These are phyloP conservation scores for Meriones unguiculatus DNA, from an alignment of 2,113 vertebrate species.

Conservation along the genomic window DNA sequence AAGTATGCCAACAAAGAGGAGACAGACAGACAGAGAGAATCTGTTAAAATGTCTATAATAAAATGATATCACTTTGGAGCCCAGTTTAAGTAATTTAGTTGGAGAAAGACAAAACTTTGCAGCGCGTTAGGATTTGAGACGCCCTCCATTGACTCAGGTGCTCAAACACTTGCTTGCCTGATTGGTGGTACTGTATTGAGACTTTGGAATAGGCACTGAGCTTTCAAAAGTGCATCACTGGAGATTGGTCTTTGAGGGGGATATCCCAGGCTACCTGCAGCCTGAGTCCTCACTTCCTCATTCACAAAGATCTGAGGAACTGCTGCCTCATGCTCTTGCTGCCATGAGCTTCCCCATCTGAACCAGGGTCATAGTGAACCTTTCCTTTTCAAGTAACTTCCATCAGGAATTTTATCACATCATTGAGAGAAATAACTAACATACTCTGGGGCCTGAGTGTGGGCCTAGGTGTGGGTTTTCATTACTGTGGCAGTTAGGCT, in stretches of 20 bases:
- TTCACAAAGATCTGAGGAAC: background rate
- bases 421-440: background rate
- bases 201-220: too few relatives aligned
- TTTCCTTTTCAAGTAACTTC: background rate
- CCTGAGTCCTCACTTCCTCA: background rate
- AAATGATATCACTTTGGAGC: background rate
- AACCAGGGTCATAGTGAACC: background rate
- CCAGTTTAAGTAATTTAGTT: background rate
- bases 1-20: too few relatives aligned
- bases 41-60: background rate
- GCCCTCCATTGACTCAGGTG: background rate
- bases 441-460: background rate
- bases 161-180: background rate
- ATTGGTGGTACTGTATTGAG: background rate
- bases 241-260: background rate
- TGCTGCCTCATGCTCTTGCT: background rate
- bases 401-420: background rate
- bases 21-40: background rate
- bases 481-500: background rate
- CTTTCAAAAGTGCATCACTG: background rate
- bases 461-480: background rate
- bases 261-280: background rate
- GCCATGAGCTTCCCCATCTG: background rate
- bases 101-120: background rate
- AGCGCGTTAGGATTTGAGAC: background rate